Evolutionary conservation across 2,113 vertebrate species (phyloP).

Genomic region (Rhinoderma darwinii): DNA sequence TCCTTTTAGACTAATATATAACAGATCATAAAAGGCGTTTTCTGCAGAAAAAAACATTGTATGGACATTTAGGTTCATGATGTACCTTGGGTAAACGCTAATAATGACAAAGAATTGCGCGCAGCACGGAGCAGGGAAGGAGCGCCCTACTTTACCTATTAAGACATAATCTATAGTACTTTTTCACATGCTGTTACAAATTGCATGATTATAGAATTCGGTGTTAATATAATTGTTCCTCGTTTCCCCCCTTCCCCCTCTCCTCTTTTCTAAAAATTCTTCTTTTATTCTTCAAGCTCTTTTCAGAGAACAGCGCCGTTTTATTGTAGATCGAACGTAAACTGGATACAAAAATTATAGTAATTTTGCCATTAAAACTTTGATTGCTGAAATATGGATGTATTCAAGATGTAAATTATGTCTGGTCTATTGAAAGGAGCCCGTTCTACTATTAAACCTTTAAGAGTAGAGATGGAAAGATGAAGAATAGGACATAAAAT

Average conservation of each 20-base stretch:
- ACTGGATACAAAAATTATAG: constrained; percentile 43
- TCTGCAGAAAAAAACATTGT: no score
- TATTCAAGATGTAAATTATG: constrained; percentile 23
- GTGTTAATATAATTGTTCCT: constrained; percentile 27
- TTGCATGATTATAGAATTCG: constrained; percentile 31
- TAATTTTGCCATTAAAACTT: constrained; percentile 49
- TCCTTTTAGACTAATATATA: no score
- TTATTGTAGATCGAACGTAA: constrained; percentile 1
- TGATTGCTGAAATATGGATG: constrained; percentile 34
- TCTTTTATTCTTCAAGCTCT: neutral
- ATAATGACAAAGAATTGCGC: neutral
- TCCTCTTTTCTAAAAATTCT: neutral
- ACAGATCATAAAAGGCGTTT: no score
- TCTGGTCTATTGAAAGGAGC: constrained; percentile 21
- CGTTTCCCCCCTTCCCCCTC: neutral
- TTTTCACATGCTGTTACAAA: constrained; percentile 7
- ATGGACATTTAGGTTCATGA: no score
- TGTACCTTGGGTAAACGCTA: neutral
- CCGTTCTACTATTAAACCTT: constrained; percentile 15
- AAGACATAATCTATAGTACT: neutral
- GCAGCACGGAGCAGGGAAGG: neutral
- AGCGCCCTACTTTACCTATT: neutral
- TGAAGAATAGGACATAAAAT: neutral
- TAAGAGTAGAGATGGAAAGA: constrained; percentile 4
- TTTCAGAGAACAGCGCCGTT: constrained; percentile 10